Base-by-base conservation (phyloP, 2,888 invertebrate species). In the Ferrisia virgata region DNA sequence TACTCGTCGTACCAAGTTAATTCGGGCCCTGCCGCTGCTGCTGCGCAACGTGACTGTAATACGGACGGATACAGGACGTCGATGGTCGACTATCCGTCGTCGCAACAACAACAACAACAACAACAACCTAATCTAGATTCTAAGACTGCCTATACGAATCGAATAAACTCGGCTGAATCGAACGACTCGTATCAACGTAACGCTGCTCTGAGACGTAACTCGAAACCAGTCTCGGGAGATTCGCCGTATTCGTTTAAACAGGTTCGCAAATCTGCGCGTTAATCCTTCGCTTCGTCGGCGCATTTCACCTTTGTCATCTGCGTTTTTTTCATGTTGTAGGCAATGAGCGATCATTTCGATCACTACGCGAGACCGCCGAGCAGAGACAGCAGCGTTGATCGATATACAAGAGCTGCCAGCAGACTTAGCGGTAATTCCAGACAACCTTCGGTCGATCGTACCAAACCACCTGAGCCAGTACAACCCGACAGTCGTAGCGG, bases 291-390 rank as follows among this genome's bases (percentile, higher is more conserved):
- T 22, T 58, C 58, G 58, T 58, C 9, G 22, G 18, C n/a, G n/a
- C 4, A 22, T 58, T 4, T 76, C 5, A 28, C 4, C 13, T 9
- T 8, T 76, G 28, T 76, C 4, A n/a, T 76, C 8, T 22, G n/a
- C 8, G 36, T 36, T 4, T 6, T 47, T 72, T 72, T n/a, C n/a
- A n/a, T 53, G 53, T n/a, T 58, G 2, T 91, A 93, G 89, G 91
- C 94, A 13, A 94, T 95, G 87, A 95, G 95, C 88, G 96, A 96
- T 89, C 95, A 96, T 88, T 96, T 96, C 88, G 97, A 97, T 89
- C 97, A 98, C 88, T 98, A 98, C 89, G 95, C 96, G 89, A 91
- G 95, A 88, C 95, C 96, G 82, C 95, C 96, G 0, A 96, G 96
- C 90, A 91, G 96, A 88, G 95, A 96, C 88, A 93, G 94, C 85